These are phyloP conservation scores for Griposia aprilina DNA, from an alignment of 2,888 invertebrate species.

Conservation along the genomic window DNA sequence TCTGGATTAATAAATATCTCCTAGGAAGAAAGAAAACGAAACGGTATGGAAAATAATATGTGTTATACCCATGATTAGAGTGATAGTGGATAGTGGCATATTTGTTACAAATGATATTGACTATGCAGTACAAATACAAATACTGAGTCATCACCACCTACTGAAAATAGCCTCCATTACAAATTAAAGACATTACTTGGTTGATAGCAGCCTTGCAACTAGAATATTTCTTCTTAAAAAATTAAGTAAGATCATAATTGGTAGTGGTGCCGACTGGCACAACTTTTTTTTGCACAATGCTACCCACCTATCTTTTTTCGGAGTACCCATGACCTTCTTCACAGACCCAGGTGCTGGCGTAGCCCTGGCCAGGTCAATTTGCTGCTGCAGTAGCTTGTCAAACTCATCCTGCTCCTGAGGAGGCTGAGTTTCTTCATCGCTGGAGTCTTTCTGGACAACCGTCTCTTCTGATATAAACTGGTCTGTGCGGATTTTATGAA, in stretches of 20 bases:
- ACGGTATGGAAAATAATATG: too few relatives aligned
- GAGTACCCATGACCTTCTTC: conserved; percentile 73
- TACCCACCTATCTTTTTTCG: conserved; percentile 71
- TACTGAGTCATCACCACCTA: too few relatives aligned
- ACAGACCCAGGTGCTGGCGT: conserved; percentile 80
- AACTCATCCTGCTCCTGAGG: conserved; percentile 91
- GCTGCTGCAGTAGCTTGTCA: conserved; percentile 91
- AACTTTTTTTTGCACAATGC: neutral
- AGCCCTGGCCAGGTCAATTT: conserved; percentile 91
- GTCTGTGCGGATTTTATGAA: conserved; percentile 92
- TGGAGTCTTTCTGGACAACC: conserved; percentile 83
- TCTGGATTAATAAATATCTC: neutral
- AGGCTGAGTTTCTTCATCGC: conserved; percentile 83
- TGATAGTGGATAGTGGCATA: too few relatives aligned
- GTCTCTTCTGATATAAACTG: conserved; percentile 88
- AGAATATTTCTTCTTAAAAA: neutral
- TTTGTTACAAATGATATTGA: too few relatives aligned
- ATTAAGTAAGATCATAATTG: neutral
- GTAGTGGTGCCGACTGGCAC: neutral
- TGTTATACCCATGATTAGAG: too few relatives aligned
- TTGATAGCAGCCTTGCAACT: neutral
- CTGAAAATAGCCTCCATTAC: neutral
- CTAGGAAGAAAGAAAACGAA: too few relatives aligned
- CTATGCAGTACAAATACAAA: too few relatives aligned
- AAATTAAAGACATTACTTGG: neutral